Percentiles rank a stretch among this genome's conserved stretches.
Evolutionary conservation across 2,797 vertebrate genomes (phyloP).

Genomic region (Eospalax fontanierii): DNA sequence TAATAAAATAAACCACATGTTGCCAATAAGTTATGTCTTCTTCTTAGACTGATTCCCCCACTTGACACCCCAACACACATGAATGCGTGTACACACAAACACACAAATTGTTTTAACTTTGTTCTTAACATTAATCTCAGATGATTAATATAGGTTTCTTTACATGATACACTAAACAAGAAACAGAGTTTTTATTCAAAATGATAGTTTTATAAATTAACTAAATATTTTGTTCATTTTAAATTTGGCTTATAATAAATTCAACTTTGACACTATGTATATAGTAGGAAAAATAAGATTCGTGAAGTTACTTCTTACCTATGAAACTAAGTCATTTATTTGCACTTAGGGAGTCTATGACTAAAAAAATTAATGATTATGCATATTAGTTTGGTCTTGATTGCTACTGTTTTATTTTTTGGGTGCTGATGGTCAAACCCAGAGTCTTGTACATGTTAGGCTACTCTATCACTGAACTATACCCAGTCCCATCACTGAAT

Average conservation of each 20-base stretch:
- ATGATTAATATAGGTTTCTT: slow-evolving; percentile 45
- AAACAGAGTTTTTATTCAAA: slow-evolving; percentile 30
- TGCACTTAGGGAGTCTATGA: background rate
- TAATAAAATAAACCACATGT: slow-evolving; percentile 54
- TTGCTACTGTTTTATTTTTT: background rate
- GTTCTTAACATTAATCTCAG: slow-evolving; percentile 51
- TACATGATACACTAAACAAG: slow-evolving; percentile 48
- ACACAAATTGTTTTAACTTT: slow-evolving; percentile 37
- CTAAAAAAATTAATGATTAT: background rate
- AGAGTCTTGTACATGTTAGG: background rate
- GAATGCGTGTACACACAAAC: background rate
- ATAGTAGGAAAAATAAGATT: background rate
- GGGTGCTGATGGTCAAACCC: background rate
- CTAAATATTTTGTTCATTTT: background rate
- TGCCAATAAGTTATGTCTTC: slow-evolving; percentile 64
- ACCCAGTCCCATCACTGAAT: background rate
- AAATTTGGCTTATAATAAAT: slow-evolving; percentile 19
- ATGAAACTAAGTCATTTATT: background rate
- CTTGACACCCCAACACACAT: background rate
- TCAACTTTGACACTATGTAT: background rate
- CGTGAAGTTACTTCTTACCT: background rate
- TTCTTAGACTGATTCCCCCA: slow-evolving; percentile 18
- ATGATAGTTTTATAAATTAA: background rate
- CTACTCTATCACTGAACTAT: background rate
- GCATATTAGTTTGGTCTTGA: background rate